Conservation (phyloP, 2,888 invertebrate species). For the Caenorhabditis uteleia region DNA sequence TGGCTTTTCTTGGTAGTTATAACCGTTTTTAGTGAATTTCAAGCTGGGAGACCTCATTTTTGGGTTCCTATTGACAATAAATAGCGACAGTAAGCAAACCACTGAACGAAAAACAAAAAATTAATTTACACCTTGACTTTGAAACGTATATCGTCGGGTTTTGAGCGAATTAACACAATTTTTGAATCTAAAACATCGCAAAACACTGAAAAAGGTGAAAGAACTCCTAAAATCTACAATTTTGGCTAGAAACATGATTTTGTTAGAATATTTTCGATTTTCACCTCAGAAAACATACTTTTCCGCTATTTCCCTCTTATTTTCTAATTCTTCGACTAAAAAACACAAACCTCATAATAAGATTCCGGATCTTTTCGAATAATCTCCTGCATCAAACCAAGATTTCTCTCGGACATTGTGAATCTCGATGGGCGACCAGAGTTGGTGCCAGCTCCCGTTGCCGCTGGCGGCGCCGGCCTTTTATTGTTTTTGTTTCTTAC, state of each 20-base stretch:
- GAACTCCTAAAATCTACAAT: too few species aligned
- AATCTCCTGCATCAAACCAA: conserved; percentile 61
- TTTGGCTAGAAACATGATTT: neutral
- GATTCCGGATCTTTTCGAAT: conserved; percentile 66
- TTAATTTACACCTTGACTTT: too few species aligned
- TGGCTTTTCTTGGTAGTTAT: conserved; percentile 1
- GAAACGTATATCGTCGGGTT: too few species aligned
- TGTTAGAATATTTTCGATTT: neutral
- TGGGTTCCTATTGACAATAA: too few species aligned
- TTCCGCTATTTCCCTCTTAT: neutral
- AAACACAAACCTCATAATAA: conserved; percentile 59
- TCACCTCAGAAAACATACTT: too few species aligned
- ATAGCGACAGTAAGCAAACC: too few species aligned
- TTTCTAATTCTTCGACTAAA: neutral
- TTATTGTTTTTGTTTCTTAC: conserved; percentile 9
- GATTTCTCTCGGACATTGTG: conserved; percentile 55
- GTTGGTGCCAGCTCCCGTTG: conserved; percentile 11
- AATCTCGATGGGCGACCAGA: conserved; percentile 41
- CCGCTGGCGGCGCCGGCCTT: conserved; percentile 5
- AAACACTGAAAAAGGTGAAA: too few species aligned
- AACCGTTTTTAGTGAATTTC: neutral
- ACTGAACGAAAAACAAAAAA: too few species aligned
- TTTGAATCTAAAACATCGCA: too few species aligned
- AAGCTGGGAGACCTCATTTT: too few species aligned
- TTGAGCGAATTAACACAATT: too few species aligned